Percentiles rank a stretch among this genome's conserved stretches.
These are phyloP conservation scores for Leucopternis melanops DNA, from an alignment of 2,113 vertebrate genomes.

Conservation along the genomic window DNA sequence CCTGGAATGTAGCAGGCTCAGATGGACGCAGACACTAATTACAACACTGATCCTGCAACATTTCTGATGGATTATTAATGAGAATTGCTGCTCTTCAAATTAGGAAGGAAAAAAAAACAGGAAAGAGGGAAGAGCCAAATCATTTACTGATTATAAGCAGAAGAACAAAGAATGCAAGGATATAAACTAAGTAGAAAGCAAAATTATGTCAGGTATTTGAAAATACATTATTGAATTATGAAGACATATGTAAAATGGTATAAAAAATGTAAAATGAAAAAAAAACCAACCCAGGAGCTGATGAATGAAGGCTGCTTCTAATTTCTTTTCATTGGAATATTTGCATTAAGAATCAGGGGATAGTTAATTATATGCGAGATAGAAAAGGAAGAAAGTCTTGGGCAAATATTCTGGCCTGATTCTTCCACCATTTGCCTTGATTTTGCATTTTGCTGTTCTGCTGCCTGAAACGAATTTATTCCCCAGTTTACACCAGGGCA, in stretches of 20 bases:
- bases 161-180: neutral
- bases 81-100: neutral
- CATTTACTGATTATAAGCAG: neutral
- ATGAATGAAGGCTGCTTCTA: neutral
- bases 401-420: neutral
- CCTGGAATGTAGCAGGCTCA: neutral
- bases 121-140: neutral
- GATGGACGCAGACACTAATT: constrained; percentile 21
- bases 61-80: constrained; percentile 50
- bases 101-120: neutral
- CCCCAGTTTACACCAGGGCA: neutral
- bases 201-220: neutral
- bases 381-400: neutral
- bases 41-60: neutral
- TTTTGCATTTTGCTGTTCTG: neutral
- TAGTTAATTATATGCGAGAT: constrained; percentile 19
- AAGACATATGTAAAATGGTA: neutral
- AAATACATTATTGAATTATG: constrained; percentile 19
- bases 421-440: neutral
- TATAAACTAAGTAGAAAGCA: neutral
- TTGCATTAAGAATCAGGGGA: constrained; percentile 6
- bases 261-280: neutral
- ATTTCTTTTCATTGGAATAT: constrained; percentile 18
- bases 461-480: neutral
- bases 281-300: neutral